A percentile compares a stretch with the other conserved stretches of the same genome.
Evolutionary conservation across 1,140 invertebrate species (phyloP).

Genomic region (Pachypsylla venusta): DNA sequence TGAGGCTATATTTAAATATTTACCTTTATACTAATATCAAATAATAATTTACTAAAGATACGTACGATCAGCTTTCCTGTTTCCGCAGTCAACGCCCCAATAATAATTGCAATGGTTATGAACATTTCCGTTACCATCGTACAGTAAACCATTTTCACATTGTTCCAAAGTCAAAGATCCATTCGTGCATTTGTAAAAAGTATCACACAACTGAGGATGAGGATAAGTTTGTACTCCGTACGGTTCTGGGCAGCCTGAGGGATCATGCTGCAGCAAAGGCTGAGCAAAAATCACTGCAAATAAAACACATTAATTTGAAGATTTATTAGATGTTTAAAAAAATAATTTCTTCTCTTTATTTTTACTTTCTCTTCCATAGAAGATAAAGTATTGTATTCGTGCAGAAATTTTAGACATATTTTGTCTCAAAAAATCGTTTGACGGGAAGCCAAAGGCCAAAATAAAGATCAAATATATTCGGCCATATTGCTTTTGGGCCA

Average conservation of each 20-base stretch:
- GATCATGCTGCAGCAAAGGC: background rate
- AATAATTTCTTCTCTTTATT: conserved; percentile 21
- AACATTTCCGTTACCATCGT: conserved; percentile 72
- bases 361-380: background rate
- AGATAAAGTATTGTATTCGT: background rate
- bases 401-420: background rate
- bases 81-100: conserved; percentile 80
- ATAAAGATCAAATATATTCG: background rate
- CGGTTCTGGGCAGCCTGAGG: conserved; percentile 43
- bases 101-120: conserved; percentile 88
- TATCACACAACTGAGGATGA: conserved; percentile 66
- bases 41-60: too few relatives aligned
- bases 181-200: conserved; percentile 82
- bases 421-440: background rate
- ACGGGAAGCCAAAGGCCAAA: background rate
- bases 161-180: conserved; percentile 76
- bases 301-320: too few relatives aligned
- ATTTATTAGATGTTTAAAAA: background rate
- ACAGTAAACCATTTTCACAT: conserved; percentile 82
- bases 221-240: conserved; percentile 61
- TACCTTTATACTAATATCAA: too few relatives aligned
- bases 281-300: conserved; percentile 2
- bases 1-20: too few relatives aligned
- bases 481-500: too few relatives aligned
- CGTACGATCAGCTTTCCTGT: conserved; percentile 64